phyloP scores from a whole-genome alignment of 2,888 invertebrate species.

The Hyposoter didymator region DNA sequence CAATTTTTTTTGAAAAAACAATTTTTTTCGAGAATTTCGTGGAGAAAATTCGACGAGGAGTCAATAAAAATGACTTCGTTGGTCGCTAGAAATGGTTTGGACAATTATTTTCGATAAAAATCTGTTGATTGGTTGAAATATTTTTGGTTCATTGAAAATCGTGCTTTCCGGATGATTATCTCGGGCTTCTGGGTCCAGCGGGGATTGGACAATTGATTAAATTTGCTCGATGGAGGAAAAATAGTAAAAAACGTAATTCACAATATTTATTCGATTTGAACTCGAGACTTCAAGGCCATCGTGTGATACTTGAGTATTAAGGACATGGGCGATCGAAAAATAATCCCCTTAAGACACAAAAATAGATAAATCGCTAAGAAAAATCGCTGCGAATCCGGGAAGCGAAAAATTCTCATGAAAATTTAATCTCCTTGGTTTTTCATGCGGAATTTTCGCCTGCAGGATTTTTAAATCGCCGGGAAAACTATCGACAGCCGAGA shows the following conservation, averaged over 20 bases:
- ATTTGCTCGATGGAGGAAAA: not conserved
- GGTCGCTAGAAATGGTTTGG: not conserved
- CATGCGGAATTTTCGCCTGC: not conserved
- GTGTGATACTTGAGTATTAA: not conserved
- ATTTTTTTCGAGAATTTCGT: too few species aligned
- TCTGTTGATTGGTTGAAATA: not conserved
- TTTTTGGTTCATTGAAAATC: not conserved
- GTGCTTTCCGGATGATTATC: not conserved
- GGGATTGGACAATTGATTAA: not conserved
- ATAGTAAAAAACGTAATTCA: not conserved
- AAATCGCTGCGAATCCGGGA: not conserved
- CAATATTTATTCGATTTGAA: not conserved
- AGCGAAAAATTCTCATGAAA: conserved; percentile 12
- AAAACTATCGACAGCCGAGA: not conserved
- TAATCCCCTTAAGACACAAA: not conserved
- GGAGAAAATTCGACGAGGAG: too few species aligned
- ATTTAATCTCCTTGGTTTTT: not conserved
- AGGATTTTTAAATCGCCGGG: not conserved
- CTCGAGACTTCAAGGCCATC: not conserved
- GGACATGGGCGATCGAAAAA: not conserved
- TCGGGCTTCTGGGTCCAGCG: not conserved
- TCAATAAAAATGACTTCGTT: not conserved
- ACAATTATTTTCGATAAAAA: not conserved
- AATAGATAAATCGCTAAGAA: not conserved
- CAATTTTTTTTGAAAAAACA: too few species aligned